phyloP scores from a whole-genome alignment of 2,113 vertebrate genomes.

The Enhydra lutris region DNA sequence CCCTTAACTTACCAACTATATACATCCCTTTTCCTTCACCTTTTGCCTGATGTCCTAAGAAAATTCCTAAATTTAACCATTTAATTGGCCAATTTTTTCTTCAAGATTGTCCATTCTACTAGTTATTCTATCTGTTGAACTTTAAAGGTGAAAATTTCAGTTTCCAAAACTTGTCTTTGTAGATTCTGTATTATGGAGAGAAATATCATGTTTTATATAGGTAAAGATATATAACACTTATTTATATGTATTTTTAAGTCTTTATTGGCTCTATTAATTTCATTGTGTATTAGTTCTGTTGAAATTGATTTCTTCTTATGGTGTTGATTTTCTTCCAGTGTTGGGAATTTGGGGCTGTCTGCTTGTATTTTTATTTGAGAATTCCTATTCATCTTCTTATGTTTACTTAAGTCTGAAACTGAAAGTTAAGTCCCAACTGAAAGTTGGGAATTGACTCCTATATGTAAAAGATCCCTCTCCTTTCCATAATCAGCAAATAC shows the following conservation, averaged over 20 bases:
- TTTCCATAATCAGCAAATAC: not conserved
- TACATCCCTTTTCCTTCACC: not conserved
- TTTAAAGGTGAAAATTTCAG: not conserved
- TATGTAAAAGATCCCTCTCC: not conserved
- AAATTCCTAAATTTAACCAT: not conserved
- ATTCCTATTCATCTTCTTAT: not conserved
- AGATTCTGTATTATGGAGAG: not conserved
- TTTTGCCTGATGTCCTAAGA: not conserved
- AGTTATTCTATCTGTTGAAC: not conserved
- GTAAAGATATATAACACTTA: not conserved
- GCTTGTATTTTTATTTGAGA: not conserved
- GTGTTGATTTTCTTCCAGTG: not conserved
- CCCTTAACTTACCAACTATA: not conserved
- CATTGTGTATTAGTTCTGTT: not conserved
- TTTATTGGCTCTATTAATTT: not conserved
- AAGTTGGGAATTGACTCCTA: not conserved
- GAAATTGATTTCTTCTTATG: not conserved
- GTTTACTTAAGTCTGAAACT: not conserved
- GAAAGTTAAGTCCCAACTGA: not conserved
- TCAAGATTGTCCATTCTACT: not conserved
- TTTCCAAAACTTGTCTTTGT: not conserved
- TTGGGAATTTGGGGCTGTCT: not conserved
- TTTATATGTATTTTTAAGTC: not conserved
- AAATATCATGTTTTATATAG: not conserved
- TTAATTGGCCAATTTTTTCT: not conserved